Base-by-base conservation (phyloP, 2,113 vertebrate genomes). In the Monopterus albus region DNA sequence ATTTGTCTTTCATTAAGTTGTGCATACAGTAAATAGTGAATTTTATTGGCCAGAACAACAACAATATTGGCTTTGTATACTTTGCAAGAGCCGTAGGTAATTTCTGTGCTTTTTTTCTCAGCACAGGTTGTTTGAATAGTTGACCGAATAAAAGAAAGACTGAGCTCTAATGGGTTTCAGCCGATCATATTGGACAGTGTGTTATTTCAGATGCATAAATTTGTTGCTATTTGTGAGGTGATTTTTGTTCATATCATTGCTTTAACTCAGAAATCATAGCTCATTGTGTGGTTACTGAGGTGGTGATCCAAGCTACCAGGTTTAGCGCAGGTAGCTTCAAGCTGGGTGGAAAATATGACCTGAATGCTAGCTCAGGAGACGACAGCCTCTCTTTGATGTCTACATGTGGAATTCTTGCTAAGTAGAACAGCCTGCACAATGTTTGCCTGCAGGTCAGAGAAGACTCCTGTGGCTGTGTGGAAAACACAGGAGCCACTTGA, bases 381-480 rank as follows among this genome's bases (percentile, higher is more conserved):
- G 88, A 82, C 74, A 69, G 61, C 18, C 49, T 28, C 21, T 46
- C 85, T 90, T 92, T 90, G 81, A 86, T 84, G 73, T 85, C 45
- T 77, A 65, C 61, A 46, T 59, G 49, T 56, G 81, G 85, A 91
- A 90, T 89, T 83, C 45, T 63, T 79, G 64, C 78, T 80, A 82
- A 89, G 69, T 74, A 75, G 69, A 87, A 79, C 76, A 86, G 85
- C 49, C 72, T 82, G 83, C 64, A 77, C 72, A 86, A 76, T 43
- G 47, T 78, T 85, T 65, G 79, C 83, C 83, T 91, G 36, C 65
- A 83, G 83, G 84, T 88, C 73, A 77, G 64, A 88, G 50, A 78
- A 52, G 65, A 66, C 61, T 63, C 78, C 78, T 56, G 72, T n/a
- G n/a, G n/a, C n/a, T n/a, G n/a, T n/a, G n/a, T n/a, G n/a, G n/a